phyloP scores from a whole-genome alignment of 2,888 invertebrate species.

The Chrysolina haemoptera region DNA sequence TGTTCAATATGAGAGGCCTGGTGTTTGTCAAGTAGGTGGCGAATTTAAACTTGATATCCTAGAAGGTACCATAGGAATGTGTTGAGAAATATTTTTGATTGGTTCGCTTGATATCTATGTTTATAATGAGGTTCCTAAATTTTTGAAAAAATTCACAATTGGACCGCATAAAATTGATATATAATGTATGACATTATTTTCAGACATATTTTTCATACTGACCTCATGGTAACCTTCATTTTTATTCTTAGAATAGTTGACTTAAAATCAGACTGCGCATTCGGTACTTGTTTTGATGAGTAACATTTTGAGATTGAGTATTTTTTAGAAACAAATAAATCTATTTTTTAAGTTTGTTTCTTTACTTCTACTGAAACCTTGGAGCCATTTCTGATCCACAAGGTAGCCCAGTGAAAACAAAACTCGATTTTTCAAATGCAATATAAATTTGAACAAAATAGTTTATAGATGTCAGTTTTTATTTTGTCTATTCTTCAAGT shows the following conservation, averaged over 20 bases:
- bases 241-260: background rate
- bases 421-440: no score
- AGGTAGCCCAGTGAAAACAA: no score
- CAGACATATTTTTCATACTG: background rate
- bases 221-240: background rate
- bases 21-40: background rate
- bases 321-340: conserved; percentile 6
- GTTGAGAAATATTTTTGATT: background rate
- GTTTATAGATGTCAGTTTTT: no score
- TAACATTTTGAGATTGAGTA: conserved; percentile 17
- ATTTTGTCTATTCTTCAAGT: no score
- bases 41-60: background rate
- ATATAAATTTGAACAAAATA: no score
- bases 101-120: background rate
- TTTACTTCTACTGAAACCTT: background rate
- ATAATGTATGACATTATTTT: background rate
- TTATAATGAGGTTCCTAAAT: background rate
- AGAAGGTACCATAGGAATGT: background rate
- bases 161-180: background rate
- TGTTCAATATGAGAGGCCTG: background rate
- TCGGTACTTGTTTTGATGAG: background rate
- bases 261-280: conserved; percentile 14
- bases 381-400: no score
- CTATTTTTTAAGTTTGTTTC: conserved; percentile 7
- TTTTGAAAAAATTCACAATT: background rate